Conservation (phyloP, 2,888 invertebrate genomes). For the Phaedon cochleariae region DNA sequence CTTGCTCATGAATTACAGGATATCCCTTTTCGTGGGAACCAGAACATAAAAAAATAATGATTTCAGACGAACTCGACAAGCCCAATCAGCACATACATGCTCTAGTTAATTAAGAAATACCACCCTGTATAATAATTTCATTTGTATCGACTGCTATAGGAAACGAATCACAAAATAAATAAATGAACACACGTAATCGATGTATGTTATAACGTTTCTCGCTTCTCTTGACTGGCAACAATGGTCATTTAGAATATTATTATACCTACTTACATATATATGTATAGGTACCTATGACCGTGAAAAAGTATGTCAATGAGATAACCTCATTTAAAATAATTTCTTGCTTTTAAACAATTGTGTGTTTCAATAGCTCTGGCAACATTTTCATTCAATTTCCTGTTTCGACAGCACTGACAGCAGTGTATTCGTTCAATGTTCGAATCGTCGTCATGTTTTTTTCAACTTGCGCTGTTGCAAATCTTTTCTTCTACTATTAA, state of each 20-base stretch:
- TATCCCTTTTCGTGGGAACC: no score
- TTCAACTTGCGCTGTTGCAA: background rate
- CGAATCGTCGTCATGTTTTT: conserved; percentile 5
- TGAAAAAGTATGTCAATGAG: conserved; percentile 57
- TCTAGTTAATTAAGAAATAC: no score
- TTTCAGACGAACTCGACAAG: no score
- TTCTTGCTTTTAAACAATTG: conserved; percentile 48
- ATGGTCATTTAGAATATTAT: conserved; percentile 5
- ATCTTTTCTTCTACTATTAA: no score
- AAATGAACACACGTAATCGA: background rate
- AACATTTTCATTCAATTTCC: conserved; percentile 39
- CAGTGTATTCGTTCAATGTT: conserved; percentile 20
- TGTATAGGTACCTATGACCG: conserved; percentile 42
- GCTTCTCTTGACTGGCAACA: conserved; percentile 14
- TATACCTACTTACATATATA: background rate
- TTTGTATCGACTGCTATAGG: background rate
- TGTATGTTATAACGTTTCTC: background rate
- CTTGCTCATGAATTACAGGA: no score
- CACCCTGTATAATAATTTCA: background rate
- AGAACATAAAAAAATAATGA: no score
- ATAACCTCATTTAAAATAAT: conserved; percentile 52
- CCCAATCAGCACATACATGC: no score
- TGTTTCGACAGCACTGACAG: conserved; percentile 36
- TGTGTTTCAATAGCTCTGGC: conserved; percentile 37
- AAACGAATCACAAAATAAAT: background rate